Conservation (phyloP, 2,113 vertebrate species). For the Corythornis cristatus region DNA sequence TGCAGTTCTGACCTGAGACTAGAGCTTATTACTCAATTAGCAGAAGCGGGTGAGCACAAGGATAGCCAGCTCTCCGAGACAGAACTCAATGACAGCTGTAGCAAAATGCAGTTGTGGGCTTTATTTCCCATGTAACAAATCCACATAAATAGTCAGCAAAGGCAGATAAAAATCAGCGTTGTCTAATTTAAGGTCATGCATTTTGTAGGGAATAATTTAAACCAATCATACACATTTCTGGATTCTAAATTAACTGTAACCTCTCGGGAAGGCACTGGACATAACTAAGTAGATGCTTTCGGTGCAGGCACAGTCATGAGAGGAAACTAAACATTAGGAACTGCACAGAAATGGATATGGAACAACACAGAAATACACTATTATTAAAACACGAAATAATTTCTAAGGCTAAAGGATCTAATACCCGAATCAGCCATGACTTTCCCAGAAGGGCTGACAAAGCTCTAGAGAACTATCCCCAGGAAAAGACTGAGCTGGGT, state of each 20-base stretch:
- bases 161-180: not conserved
- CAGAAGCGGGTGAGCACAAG: not conserved
- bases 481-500: not conserved
- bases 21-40: not conserved
- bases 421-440: not conserved
- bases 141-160: not conserved
- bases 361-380: not conserved
- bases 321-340: not conserved
- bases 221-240: not conserved
- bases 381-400: not conserved
- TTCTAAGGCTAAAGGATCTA: not conserved
- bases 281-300: not conserved
- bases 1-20: not conserved
- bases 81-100: not conserved
- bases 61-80: not conserved
- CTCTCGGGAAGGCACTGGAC: not conserved
- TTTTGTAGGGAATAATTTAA: conserved; percentile 19
- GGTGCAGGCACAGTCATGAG: not conserved
- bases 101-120: not conserved
- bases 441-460: not conserved
- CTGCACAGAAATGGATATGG: not conserved
- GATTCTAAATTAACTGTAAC: not conserved
- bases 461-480: not conserved
- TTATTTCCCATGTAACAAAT: not conserved
- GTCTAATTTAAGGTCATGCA: not conserved